phyloP scores from a whole-genome alignment of 1,140 invertebrate genomes.

The Dendroctonus ponderosae region DNA sequence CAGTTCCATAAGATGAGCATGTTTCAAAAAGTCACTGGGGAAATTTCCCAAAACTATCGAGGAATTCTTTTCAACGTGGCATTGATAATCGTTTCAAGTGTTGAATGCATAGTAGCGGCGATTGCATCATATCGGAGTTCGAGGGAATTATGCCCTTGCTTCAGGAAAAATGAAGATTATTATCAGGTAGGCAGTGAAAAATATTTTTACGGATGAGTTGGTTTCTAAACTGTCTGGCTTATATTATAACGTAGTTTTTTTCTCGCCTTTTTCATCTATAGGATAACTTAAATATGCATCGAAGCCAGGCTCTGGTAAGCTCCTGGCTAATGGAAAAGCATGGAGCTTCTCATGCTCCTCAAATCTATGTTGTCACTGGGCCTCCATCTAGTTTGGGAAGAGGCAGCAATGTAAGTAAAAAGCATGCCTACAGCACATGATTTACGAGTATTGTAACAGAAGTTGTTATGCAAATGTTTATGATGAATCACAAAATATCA shows the following conservation, averaged over 20 bases:
- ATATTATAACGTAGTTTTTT: conserved; percentile 1
- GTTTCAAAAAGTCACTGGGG: conserved; percentile 23
- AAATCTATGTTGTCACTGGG: conserved; percentile 44
- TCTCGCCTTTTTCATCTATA: conserved; percentile 1
- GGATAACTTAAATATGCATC: conserved; percentile 35
- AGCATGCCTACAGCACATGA: too few species aligned
- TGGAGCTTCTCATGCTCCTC: conserved; percentile 34
- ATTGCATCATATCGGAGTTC: conserved; percentile 57
- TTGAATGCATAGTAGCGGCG: conserved; percentile 57
- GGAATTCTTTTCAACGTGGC: conserved; percentile 51
- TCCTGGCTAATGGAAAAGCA: conserved; percentile 57
- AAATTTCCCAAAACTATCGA: conserved; percentile 27
- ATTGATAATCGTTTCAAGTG: conserved; percentile 55
- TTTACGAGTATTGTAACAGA: too few species aligned
- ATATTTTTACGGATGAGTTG: neutral
- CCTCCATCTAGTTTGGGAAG: conserved; percentile 41
- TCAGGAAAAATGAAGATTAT: conserved; percentile 50
- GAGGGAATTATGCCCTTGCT: conserved; percentile 57
- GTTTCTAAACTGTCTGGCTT: neutral
- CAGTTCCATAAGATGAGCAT: conserved; percentile 21
- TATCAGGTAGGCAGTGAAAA: conserved; percentile 23
- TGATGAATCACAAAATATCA: too few species aligned
- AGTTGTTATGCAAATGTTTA: too few species aligned
- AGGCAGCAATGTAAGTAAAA: conserved; percentile 44
- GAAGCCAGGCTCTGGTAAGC: conserved; percentile 56